These are phyloP conservation scores for Aurelia aurita complex sp. Pacific DNA, from an alignment of 30 jellyfish, hydroid and myxozoan genomes.

Conservation along the genomic window DNA sequence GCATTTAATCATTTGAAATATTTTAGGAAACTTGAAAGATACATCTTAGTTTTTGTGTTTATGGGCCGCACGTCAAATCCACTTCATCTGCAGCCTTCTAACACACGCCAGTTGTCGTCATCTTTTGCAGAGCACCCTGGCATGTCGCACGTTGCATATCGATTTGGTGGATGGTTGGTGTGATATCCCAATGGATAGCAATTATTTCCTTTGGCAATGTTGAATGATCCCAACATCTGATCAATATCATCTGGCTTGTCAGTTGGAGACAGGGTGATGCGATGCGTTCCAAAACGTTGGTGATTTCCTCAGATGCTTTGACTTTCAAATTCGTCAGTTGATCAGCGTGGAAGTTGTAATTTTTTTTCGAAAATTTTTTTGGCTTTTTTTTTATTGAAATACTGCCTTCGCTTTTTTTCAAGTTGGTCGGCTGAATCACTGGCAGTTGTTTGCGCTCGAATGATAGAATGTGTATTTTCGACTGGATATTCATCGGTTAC, in stretches of 20 bases:
- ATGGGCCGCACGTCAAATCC: no score
- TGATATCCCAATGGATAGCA: conserved; percentile 4
- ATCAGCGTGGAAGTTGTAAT: neutral
- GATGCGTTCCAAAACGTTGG: no score
- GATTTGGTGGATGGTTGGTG: conserved; percentile 20
- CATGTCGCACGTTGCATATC: neutral
- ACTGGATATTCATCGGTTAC: conserved; percentile 5
- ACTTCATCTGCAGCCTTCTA: conserved; percentile 2
- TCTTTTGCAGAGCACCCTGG: conserved; percentile 11
- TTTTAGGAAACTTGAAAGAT: no score
- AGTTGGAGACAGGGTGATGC: no score
- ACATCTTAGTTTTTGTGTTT: no score
- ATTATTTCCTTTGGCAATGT: neutral
- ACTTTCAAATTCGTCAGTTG: neutral
- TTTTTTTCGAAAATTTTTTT: neutral
- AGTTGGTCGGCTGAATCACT: no score
- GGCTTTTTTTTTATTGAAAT: neutral
- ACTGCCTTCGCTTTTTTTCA: neutral
- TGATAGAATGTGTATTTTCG: no score
- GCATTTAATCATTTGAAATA: no score
- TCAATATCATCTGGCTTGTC: neutral
- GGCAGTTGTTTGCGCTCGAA: no score
- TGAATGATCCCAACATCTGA: neutral
- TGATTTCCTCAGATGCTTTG: neutral
- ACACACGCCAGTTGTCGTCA: neutral